A percentile compares a stretch with the other conserved stretches of the same genome.
These are phyloP conservation scores for Agrotis clavis DNA, from an alignment of 2,888 invertebrate species.

Conservation along the genomic window DNA sequence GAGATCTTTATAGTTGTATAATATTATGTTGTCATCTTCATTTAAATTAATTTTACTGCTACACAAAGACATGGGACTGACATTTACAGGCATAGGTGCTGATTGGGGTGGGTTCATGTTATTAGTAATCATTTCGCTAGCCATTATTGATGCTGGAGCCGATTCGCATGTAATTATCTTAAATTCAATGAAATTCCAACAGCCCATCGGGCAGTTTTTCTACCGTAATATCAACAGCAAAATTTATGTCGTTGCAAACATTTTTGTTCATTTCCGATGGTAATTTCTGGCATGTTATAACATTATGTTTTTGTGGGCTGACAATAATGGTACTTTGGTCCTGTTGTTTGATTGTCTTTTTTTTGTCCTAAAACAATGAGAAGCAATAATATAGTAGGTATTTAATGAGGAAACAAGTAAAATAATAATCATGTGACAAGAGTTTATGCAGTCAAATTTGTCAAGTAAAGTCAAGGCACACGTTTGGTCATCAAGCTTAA, in stretches of 20 bases:
- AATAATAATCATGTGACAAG: constrained; percentile 25
- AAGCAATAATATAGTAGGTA: constrained; percentile 24
- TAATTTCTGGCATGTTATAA: constrained; percentile 21
- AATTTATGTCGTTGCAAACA: background rate
- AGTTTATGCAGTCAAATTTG: constrained; percentile 17
- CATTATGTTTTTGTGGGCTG: constrained; percentile 17
- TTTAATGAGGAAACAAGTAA: constrained; percentile 19
- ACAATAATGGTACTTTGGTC: constrained; percentile 19
- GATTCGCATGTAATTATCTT: constrained; percentile 28
- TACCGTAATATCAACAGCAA: constrained; percentile 10
- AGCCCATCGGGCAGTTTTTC: no score
- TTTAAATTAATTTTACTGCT: constrained; percentile 32
- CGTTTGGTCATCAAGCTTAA: no score
- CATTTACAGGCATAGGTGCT: constrained; percentile 29
- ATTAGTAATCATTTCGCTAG: constrained; percentile 21
- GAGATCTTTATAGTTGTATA: constrained; percentile 9
- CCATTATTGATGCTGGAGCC: constrained; percentile 30
- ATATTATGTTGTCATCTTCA: constrained; percentile 25
- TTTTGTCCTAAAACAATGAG: constrained; percentile 29
- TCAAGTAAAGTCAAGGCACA: background rate
- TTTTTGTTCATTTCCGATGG: constrained; percentile 13
- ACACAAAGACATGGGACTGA: constrained; percentile 30
- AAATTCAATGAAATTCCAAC: constrained; percentile 15
- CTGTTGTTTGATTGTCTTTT: constrained; percentile 27
- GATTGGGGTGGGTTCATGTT: constrained; percentile 23